Conservation (phyloP, 2,797 vertebrate species). For the Acrocephalus scirpaceus region DNA sequence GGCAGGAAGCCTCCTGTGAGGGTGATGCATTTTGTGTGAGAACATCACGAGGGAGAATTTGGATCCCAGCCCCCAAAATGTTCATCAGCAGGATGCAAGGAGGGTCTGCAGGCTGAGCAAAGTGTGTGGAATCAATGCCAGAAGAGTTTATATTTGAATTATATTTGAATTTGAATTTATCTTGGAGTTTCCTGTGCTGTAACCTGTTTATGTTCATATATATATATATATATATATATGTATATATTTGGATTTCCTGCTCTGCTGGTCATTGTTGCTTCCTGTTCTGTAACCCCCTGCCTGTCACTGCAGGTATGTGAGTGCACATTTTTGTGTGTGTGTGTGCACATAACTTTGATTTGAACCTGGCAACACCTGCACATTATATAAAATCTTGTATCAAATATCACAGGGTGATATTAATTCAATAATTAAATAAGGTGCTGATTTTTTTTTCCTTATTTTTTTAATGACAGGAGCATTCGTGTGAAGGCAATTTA, state of each 20-base stretch:
- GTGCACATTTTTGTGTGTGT: background rate
- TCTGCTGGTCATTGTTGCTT: background rate
- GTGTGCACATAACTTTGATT: background rate
- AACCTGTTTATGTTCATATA: background rate
- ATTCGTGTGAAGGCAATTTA: constrained; percentile 59
- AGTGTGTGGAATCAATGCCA: background rate
- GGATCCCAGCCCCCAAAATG: background rate
- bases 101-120: background rate
- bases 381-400: accelerated
- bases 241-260: background rate
- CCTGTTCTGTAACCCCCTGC: background rate
- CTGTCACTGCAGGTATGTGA: background rate
- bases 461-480: constrained; percentile 64
- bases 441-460: background rate
- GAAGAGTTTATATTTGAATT: background rate
- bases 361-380: background rate
- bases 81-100: background rate
- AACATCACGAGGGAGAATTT: background rate
- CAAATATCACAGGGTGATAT: background rate
- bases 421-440: background rate
- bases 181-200: background rate
- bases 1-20: background rate
- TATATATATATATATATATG: background rate
- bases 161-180: background rate
- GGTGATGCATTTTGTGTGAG: background rate